Percentiles rank a stretch among this genome's conserved stretches.
phyloP scores from a whole-genome alignment of 2,113 vertebrate species.

The Perccottus glenii region DNA sequence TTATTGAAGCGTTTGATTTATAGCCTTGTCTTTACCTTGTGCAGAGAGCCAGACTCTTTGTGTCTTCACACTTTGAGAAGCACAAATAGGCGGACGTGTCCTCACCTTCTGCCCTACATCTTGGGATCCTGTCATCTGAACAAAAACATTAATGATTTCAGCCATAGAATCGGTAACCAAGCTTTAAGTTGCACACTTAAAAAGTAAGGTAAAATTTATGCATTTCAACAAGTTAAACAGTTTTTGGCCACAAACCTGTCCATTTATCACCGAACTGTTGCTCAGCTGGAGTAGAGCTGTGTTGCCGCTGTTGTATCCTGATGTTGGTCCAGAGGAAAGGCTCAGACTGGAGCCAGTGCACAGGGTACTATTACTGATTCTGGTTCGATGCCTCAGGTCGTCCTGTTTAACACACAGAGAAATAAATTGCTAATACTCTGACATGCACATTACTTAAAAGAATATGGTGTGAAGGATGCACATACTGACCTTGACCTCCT shows the following conservation, averaged over 20 bases:
- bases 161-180: too few species aligned
- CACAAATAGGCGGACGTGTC: conserved; percentile 77
- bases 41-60: conserved; percentile 71
- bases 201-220: not conserved
- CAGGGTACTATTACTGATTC: conserved; percentile 86
- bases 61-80: conserved; percentile 67
- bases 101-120: conserved; percentile 67
- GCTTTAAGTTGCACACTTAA: too few species aligned
- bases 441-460: not conserved
- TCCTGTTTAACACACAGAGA: conserved; percentile 75
- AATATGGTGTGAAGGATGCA: not conserved
- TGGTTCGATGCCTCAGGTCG: conserved; percentile 83
- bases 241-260: conserved; percentile 63
- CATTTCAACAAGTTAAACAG: not conserved
- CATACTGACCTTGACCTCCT: conserved; percentile 80
- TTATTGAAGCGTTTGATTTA: not conserved
- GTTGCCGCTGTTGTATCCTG: conserved; percentile 94
- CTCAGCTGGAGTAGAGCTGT: conserved; percentile 71
- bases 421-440: not conserved
- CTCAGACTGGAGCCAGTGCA: conserved; percentile 89
- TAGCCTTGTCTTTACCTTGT: conserved; percentile 65
- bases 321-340: conserved; percentile 91
- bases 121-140: conserved; percentile 58
- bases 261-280: conserved; percentile 56
- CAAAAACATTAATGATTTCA: not conserved